Evolutionary conservation across 2,888 invertebrate genomes (phyloP).

Genomic region (Colletes collaris): DNA sequence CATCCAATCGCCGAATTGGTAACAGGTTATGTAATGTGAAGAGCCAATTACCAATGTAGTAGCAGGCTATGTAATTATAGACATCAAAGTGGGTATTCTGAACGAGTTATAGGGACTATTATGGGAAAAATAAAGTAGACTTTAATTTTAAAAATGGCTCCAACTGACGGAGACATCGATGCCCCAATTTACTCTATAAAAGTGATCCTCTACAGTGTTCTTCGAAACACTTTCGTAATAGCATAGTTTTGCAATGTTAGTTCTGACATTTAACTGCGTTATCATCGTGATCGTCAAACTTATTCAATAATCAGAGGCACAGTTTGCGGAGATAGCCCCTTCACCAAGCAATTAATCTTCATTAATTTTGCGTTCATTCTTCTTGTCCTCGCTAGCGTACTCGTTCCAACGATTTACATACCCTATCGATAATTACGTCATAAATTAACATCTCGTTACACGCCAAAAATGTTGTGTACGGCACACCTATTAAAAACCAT

Average conservation of each 20-base stretch:
- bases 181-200: too few species aligned
- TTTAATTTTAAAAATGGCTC: too few species aligned
- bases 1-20: too few species aligned
- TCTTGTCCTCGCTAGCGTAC: constrained; percentile 33
- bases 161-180: too few species aligned
- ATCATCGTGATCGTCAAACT: constrained; percentile 41
- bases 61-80: too few species aligned
- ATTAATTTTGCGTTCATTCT: constrained; percentile 60
- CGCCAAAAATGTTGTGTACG: constrained; percentile 48
- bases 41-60: too few species aligned
- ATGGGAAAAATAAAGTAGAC: too few species aligned
- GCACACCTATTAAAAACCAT: constrained; percentile 46
- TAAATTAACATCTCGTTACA: constrained; percentile 60
- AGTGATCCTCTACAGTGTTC: not conserved
- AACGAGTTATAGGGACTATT: too few species aligned
- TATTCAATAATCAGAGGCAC: constrained; percentile 40
- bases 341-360: constrained; percentile 57
- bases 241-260: constrained; percentile 2
- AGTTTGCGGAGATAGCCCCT: constrained; percentile 29
- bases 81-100: too few species aligned
- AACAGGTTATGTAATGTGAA: too few species aligned
- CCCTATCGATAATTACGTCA: constrained; percentile 57
- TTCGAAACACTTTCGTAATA: not conserved
- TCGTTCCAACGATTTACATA: constrained; percentile 52
- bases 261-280: constrained; percentile 3